Base-by-base conservation (phyloP, 2,797 vertebrate genomes). In the Lacerta bilineata region DNA sequence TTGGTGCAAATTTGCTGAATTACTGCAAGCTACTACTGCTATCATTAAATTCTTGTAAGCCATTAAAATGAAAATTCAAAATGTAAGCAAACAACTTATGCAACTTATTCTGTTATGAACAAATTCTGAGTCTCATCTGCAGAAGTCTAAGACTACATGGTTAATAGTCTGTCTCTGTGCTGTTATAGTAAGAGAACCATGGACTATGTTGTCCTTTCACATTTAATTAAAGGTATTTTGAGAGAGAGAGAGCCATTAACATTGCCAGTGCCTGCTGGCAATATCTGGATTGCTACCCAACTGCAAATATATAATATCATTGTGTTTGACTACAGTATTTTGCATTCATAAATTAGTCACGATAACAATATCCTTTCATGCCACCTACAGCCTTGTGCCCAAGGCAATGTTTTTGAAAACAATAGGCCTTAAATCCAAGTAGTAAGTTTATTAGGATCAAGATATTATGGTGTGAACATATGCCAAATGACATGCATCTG, bases 61-160 rank as follows among this genome's bases (percentile, higher is more conserved):
- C 69, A 15, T 88, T 80, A 90, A 88, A 74, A 86, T 90, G 90
- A 87, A 74, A 74, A 1, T 36, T 86, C 33, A 89, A 50, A 93
- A 93, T 90, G 92, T 91, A 88, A 90, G 88, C 93, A 92, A 93
- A 88, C 88, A 92, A 89, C 92, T 92, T 90, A 91, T 92, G 92
- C 83, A 1, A 68, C 88, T 46, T 82, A 80, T 91, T 91, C 89
- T 84, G 78, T 3, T 87, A 93, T 94, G 82, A 95, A 95, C 94
- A 94, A 94, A 93, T 94, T 93, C 76, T 91, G 88, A 92, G 74
- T 80, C 90, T 85, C 90, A 84, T 91, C 88, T 92, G 77, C 74
- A 93, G 90, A 93, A 94, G 94, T 92, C 94, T 88, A 93, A 91
- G 90, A 92, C 74, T 89, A 80, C 80, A n/a, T 87, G 87, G 88